Evolutionary conservation across 1,140 invertebrate genomes (phyloP).

Genomic region (Aphis craccivora): DNA sequence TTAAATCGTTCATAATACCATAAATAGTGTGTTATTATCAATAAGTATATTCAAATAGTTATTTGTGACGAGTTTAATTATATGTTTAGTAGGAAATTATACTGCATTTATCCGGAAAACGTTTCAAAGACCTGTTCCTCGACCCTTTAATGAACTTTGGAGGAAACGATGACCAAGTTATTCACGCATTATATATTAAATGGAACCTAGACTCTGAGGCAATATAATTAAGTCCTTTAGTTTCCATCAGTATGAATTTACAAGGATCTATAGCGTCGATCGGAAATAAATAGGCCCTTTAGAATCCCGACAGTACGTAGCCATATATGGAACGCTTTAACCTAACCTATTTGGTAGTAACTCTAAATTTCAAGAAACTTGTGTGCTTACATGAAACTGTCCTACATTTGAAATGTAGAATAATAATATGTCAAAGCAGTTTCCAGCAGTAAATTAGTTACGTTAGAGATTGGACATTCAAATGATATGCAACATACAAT

Average conservation of each 20-base stretch:
- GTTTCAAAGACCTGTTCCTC: neutral
- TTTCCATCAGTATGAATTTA: slow-evolving; percentile 20
- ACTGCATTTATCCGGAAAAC: neutral
- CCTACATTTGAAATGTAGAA: neutral
- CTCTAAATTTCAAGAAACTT: neutral
- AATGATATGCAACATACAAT: neutral
- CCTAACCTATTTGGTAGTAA: neutral
- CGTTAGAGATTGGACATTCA: neutral
- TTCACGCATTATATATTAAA: slow-evolving; percentile 33
- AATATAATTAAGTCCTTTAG: slow-evolving; percentile 53
- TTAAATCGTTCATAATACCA: too few species aligned
- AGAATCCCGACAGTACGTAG: neutral
- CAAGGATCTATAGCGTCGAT: slow-evolving; percentile 10
- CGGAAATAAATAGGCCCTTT: slow-evolving; percentile 33
- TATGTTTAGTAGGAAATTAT: neutral
- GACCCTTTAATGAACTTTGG: neutral
- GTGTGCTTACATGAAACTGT: neutral
- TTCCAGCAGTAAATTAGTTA: neutral
- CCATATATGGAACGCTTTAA: neutral
- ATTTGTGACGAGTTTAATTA: neutral
- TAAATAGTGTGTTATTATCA: too few species aligned
- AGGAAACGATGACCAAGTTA: neutral
- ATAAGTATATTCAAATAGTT: neutral
- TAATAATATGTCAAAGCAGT: neutral
- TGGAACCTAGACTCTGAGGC: neutral